Base-by-base conservation (phyloP, 2,888 invertebrate species). In the Tenthredo amoena region DNA sequence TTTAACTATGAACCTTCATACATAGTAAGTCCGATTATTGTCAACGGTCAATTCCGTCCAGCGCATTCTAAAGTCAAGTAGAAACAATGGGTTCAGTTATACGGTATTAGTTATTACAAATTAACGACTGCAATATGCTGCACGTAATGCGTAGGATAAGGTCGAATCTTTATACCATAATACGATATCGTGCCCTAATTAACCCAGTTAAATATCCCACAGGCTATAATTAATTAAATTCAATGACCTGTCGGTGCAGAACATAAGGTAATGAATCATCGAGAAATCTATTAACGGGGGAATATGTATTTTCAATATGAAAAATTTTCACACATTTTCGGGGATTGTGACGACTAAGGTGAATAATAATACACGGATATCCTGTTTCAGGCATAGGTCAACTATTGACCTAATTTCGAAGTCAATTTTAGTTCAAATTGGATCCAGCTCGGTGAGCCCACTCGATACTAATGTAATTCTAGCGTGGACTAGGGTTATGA, bases 31-130 rank as follows among this genome's bases (percentile, higher is more conserved):
- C 15, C 21, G 76, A 76, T 76, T 55, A 77, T 77, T 55, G 18
- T 40, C 18, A 55, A 55, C 77, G 50, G 77, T 77, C 77, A 77
- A 77, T 77, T 55, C 77, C 21, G 72, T 40, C 34, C n/a, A 34
- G 55, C 34, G 55, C 10, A 21, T 55, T 34, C 34, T 47, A 10
- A 26, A 26, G 34, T 12, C 4, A 12, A 34, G 68, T 68, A 12
- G 15, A 15, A 34, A 34, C 34, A 68, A 68, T 68, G 34, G 68
- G 6, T 18, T 68, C 68, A 34, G 68, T 34, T 62, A 26, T 26
- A 26, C 4, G 21, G 62, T 10, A 0, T 12, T 21, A 26, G 26
- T 62, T 62, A 62, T 62, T 62, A 62, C 3, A 26, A 62, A 62
- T 62, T 62, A 26, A 62, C 62, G 26, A 62, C 26, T 26, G 21